Percentiles rank a stretch among this genome's conserved stretches.
Conservation (phyloP, 2,113 vertebrate species). For the Colius striatus region DNA sequence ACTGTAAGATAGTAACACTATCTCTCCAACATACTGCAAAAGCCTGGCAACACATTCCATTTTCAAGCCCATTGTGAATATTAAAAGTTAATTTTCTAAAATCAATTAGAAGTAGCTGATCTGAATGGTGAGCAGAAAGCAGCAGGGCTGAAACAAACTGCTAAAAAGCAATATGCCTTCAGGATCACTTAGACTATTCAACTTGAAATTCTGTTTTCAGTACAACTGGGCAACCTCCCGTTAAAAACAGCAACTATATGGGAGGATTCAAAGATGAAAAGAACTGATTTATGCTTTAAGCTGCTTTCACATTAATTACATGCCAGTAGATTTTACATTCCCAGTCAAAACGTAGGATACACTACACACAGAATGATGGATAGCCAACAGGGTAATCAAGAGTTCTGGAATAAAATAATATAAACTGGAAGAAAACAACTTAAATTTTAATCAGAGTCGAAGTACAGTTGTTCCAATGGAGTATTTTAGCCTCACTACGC, state of each 20-base stretch:
- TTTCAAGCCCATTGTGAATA: neutral
- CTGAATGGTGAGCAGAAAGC: neutral
- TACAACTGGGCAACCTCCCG: neutral
- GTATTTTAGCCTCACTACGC: neutral
- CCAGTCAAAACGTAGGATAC: neutral
- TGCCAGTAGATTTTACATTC: neutral
- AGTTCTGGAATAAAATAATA: neutral
- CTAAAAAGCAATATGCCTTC: neutral
- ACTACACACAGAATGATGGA: neutral
- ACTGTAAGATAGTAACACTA: neutral
- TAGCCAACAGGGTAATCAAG: neutral
- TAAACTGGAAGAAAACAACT: neutral
- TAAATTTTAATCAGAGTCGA: neutral
- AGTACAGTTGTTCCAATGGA: neutral
- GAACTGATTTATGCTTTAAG: neutral
- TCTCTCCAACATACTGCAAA: neutral
- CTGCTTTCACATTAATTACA: neutral
- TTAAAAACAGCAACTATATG: neutral
- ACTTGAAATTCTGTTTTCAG: neutral
- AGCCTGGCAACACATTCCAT: neutral
- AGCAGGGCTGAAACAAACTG: neutral
- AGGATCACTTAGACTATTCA: neutral
- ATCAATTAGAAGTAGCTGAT: constrained; percentile 12
- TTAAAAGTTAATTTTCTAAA: neutral
- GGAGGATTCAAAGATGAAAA: neutral